Evolutionary conservation across 2,888 invertebrate species (phyloP).

Genomic region (Chrysolina oricalcia): DNA sequence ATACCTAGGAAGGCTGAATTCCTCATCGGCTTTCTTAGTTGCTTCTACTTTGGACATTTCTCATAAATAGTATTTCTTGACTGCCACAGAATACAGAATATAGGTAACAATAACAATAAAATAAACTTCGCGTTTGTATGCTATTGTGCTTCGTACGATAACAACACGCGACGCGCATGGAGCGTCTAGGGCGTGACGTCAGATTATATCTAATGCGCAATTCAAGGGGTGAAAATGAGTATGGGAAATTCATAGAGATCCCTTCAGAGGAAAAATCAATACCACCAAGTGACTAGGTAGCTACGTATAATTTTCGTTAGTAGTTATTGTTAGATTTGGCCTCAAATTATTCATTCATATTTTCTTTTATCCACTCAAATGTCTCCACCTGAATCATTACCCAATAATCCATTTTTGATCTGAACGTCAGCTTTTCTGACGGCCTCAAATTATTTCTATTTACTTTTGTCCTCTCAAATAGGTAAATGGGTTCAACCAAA

Average conservation of each 20-base stretch:
- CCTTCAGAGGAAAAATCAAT: slow-evolving; percentile 7
- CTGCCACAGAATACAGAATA: background rate
- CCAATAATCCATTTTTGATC: too few relatives aligned
- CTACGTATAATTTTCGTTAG: background rate
- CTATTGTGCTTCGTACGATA: background rate
- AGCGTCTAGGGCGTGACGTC: slow-evolving; percentile 13
- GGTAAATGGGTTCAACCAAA: too few relatives aligned
- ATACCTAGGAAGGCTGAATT: slow-evolving; percentile 19
- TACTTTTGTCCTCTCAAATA: too few relatives aligned
- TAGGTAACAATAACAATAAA: slow-evolving; percentile 5
- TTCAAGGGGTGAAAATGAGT: background rate
- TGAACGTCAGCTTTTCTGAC: too few relatives aligned
- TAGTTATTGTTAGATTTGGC: too few relatives aligned
- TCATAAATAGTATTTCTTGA: background rate
- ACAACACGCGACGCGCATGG: slow-evolving; percentile 27
- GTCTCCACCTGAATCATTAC: too few relatives aligned
- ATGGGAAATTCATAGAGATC: background rate
- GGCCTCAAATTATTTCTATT: too few relatives aligned
- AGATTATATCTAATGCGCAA: background rate
- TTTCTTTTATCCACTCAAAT: too few relatives aligned
- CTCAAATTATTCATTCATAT: too few relatives aligned
- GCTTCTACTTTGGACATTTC: slow-evolving; percentile 25
- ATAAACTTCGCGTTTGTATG: background rate
- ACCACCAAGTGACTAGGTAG: background rate
- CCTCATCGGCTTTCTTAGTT: slow-evolving; percentile 19